Base-by-base conservation (phyloP, 2,888 invertebrate species). In the Nomada fucata region DNA sequence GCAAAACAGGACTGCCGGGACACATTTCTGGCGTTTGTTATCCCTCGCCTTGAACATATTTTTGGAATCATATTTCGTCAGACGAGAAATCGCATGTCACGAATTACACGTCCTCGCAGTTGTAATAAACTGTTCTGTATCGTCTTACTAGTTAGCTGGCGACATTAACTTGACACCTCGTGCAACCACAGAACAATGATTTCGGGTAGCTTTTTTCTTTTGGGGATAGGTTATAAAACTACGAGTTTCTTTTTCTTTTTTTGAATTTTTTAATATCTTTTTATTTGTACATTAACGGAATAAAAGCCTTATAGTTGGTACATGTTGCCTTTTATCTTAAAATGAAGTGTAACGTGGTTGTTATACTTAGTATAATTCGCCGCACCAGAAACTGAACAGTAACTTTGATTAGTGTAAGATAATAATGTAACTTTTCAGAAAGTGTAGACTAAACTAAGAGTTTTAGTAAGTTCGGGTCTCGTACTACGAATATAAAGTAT, bases 31-130 rank as follows among this genome's bases (percentile, higher is more conserved):
- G 67, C 77, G 63, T 70, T 82, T 67, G 68, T 86, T 81, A 77
- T 74, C 73, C 61, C 76, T 86, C 59, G 82, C 76, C 85, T 84
- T 84, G 79, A 85, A 82, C 82, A 86, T 86, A 86, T 86, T 86
- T 86, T 86, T 73, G 79, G 82, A 82, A 67, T 86, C 79, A 50
- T 44, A 61, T 82, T 82, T 82, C 73, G 76, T 65, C 79, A 78
- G 55, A 74, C 61, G 76, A 84, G 86, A 84, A 82, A 80, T 82
- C 42, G 44, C 81, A 47, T 36, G 64, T 70, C 77, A 57, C 59
- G 36, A 55, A 83, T 82, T 79, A 76, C 65, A 69, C 83, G 87
- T 86, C 85, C 75, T 57, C 81, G 52, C 79, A 18, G 61, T 79
- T 36, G 76, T 80, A 76, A 78, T 69, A 72, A 85, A 60, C 36